These are phyloP conservation scores for Cryptus viduatorius DNA, from an alignment of 2,888 invertebrate species.

Conservation along the genomic window DNA sequence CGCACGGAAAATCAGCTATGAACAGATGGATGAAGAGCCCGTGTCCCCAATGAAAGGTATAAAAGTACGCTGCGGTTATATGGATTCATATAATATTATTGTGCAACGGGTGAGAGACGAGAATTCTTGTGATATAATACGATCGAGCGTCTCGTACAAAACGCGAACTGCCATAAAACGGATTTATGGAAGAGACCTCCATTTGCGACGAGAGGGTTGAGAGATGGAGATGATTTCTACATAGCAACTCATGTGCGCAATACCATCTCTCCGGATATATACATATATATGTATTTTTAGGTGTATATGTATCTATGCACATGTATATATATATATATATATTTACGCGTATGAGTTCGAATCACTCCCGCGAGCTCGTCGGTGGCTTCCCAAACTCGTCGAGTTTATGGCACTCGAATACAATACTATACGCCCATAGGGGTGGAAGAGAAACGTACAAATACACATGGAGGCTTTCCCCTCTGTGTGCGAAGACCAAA, in stretches of 20 bases:
- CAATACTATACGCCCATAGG: slow-evolving; percentile 4
- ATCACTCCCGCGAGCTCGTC: slow-evolving; percentile 34
- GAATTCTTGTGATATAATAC: slow-evolving; percentile 39
- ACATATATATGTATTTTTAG: neutral
- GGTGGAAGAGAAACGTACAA: slow-evolving; percentile 10
- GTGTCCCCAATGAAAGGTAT: slow-evolving; percentile 55
- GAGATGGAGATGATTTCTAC: slow-evolving; percentile 41
- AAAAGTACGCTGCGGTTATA: neutral
- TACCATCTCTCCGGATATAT: slow-evolving; percentile 11
- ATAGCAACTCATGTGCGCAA: slow-evolving; percentile 29
- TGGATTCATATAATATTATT: slow-evolving; percentile 40
- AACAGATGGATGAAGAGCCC: slow-evolving; percentile 39
- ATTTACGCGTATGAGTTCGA: slow-evolving; percentile 44
- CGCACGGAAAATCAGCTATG: slow-evolving; percentile 66
- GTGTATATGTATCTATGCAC: neutral
- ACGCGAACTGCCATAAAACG: slow-evolving; percentile 60
- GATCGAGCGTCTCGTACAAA: slow-evolving; percentile 56
- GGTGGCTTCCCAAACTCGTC: slow-evolving; percentile 37
- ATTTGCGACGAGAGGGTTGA: slow-evolving; percentile 41
- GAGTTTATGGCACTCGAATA: slow-evolving; percentile 39
- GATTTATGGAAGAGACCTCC: slow-evolving; percentile 61
- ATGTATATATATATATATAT: neutral
- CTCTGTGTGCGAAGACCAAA: slow-evolving; percentile 5
- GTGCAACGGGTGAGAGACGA: slow-evolving; percentile 45
- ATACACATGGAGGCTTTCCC: slow-evolving; percentile 3